Base-by-base conservation (phyloP, 2,797 vertebrate genomes). In the Cercopithecus neglectus region DNA sequence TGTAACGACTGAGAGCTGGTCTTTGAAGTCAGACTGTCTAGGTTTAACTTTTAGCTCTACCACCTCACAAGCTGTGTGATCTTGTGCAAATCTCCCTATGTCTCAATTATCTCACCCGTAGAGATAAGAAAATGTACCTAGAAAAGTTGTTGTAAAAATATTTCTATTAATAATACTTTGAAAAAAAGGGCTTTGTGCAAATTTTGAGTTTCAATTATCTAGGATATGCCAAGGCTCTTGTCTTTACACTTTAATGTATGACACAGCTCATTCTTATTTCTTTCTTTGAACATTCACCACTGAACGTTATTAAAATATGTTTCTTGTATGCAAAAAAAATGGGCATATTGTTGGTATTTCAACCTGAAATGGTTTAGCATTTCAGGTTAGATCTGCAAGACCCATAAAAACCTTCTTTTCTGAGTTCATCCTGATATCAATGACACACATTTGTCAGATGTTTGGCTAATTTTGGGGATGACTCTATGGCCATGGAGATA, bases 121-220 rank as follows among this genome's bases (percentile, higher is more conserved):
- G 59, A 28, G 39, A 95, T 93, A 48, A 96, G 53, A 86, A 96
- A 53, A 78, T 3, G 81, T 85, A 46, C 24, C n/a, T 89, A 28
- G 80, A 21, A 84, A 76, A 90, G 24, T 33, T 84, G 24, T 75
- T 78, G 7, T 81, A 90, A 72, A 93, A 82, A 24, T 19, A 82
- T 53, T 92, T 81, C 94, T 80, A 95, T 64, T 92, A 83, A 89
- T 86, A 87, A 96, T 57, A 33, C 6, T 91, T 87, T 82, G 21
- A 67, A 39, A 46, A 91, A 46, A 39, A 28, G 17, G 57, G 36
- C 55, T 83, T 11, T 83, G 14, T 36, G 64, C 28, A 74, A 84
- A 80, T 67, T 95, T 95, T 80, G 83, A 84, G 2, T 72, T 84
- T 96, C 59, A 86, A 84, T 89, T 81, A 89, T 48, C 22, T 84